These are phyloP conservation scores for Spinus pinus DNA, from an alignment of 2,797 vertebrate species.

Conservation along the genomic window DNA sequence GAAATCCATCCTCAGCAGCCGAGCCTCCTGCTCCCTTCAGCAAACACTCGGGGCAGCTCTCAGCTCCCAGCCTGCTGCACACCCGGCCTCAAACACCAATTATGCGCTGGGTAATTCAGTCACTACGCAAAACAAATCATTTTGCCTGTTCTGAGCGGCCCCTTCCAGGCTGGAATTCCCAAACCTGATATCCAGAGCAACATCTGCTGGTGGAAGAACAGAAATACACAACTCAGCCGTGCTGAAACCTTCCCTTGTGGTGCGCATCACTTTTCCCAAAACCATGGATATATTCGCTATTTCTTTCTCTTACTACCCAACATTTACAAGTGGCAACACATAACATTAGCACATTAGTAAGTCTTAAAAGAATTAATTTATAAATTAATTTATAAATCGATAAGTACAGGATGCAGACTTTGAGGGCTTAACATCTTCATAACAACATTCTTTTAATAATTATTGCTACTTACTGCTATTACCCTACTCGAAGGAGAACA, in stretches of 20 bases:
- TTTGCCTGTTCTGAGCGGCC: not conserved
- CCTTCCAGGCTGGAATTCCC: not conserved
- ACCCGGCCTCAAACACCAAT: not conserved
- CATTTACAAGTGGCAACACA: not conserved
- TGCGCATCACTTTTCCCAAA: not conserved
- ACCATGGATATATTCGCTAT: accelerated
- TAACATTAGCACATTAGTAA: too few relatives aligned
- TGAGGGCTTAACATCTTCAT: not conserved
- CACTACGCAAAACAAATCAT: accelerated
- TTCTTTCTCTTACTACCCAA: not conserved
- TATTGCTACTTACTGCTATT: not conserved
- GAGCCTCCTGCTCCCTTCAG: not conserved
- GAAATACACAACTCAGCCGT: not conserved
- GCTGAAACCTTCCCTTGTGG: not conserved
- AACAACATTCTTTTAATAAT: not conserved
- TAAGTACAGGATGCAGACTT: not conserved
- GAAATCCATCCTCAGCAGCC: not conserved
- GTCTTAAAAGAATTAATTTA: not conserved
- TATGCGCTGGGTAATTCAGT: accelerated
- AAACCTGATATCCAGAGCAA: constrained; percentile 52
- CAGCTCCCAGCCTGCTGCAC: not conserved
- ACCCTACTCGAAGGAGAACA: not conserved
- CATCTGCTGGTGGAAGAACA: constrained; percentile 67
- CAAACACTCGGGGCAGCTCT: not conserved
- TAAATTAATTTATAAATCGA: not conserved